Conservation (phyloP, 2,113 vertebrate species). For the Anarhynchus alexandrinus region DNA sequence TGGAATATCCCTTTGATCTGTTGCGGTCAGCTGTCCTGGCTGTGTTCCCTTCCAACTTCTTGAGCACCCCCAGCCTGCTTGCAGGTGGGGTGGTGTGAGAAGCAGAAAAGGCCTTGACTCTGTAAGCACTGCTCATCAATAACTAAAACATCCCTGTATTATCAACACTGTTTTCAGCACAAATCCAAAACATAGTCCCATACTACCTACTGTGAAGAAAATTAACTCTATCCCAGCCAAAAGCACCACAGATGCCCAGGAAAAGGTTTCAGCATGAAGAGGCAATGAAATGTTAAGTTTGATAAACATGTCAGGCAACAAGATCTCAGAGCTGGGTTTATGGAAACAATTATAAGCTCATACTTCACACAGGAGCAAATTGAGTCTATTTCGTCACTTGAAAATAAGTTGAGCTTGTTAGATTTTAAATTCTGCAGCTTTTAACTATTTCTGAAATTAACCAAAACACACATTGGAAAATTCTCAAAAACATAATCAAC, state of each 20-base stretch:
- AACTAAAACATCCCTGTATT: not conserved
- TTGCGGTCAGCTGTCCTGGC: not conserved
- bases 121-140: not conserved
- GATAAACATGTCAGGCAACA: not conserved
- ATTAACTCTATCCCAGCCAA: not conserved
- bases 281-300: not conserved
- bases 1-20: not conserved
- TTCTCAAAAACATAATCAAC: not conserved
- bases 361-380: not conserved
- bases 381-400: not conserved
- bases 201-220: not conserved
- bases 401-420: not conserved
- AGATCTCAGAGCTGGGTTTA: not conserved
- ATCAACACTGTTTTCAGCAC: not conserved
- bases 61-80: not conserved
- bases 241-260: not conserved
- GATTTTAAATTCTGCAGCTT: not conserved
- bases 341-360: not conserved
- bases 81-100: not conserved
- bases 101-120: not conserved
- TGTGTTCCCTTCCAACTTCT: not conserved
- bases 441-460: not conserved
- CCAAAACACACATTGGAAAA: not conserved
- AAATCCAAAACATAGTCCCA: not conserved
- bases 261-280: not conserved